Base-by-base conservation (phyloP, 2,113 vertebrate genomes). In the Telmatochromis brachygnathus region DNA sequence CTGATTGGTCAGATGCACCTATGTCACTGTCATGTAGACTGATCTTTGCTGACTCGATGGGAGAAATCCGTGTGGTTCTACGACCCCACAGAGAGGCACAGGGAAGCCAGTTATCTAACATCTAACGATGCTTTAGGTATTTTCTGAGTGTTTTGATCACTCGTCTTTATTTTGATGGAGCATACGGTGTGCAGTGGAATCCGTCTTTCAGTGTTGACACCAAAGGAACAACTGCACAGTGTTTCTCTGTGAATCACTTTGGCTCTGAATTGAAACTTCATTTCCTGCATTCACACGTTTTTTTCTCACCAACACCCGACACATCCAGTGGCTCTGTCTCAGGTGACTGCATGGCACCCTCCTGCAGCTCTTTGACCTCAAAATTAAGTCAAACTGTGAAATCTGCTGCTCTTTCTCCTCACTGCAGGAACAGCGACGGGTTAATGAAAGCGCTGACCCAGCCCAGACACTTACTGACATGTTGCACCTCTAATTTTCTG, bases 401-500 rank as follows among this genome's bases (percentile, higher is more conserved):
- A 82, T 68, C 30, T 6, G 65, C 54, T 49, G 54, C 80, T 23
- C 84, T 90, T 62, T 37, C 13, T 9, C 62, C 7, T 56, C 60
- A 30, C 89, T 45, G 7, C 55, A 7, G 87, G 84, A 53, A 82
- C 55, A 51, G 56, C 62, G 75, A 75, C 7, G 75, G 91, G 88
- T 90, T 91, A 94, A 94, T 90, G 58, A 90, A 93, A 89, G 23
- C 11, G 2, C 11, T 51, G 85, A 87, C 88, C 83, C 86, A n/a
- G 70, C 33, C 30, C 28, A 28, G n/a, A 84, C 39, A 5, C 14
- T 35, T 39, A 37, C 37, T 58, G 62, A 85, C 79, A 84, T n/a
- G 53, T 73, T 81, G 47, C 79, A 86, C 80, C 87, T 84, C 42
- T 9, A 68, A 82, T 86, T 79, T 87, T 92, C 84, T 79, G 65